Conservation (phyloP, 53 echinoderm and acorn worm species). For the Astropecten irregularis region DNA sequence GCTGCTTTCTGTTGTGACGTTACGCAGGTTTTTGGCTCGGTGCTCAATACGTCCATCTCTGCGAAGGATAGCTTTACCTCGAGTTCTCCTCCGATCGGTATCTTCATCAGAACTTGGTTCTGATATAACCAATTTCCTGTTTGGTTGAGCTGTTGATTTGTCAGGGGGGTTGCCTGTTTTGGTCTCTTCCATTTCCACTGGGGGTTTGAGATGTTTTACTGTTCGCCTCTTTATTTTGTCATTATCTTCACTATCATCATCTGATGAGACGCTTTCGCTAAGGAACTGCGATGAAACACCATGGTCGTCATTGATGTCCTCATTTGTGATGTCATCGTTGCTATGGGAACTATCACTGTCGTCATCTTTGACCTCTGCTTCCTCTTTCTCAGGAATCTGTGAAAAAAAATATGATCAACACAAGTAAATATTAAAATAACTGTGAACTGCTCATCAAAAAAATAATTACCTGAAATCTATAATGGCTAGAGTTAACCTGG, state of each 20-base stretch:
- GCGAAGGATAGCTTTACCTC: conserved; percentile 45
- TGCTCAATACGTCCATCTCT: conserved; percentile 42
- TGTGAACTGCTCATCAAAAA: no score
- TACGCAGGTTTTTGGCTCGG: conserved; percentile 23
- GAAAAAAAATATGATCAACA: no score
- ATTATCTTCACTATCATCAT: neutral
- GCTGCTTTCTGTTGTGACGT: no score
- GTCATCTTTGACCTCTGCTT: neutral
- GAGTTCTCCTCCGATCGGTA: neutral
- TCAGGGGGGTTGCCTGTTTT: neutral
- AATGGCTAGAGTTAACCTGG: no score
- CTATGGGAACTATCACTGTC: conserved; percentile 29
- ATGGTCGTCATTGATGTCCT: conserved; percentile 57
- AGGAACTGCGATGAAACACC: conserved; percentile 76
- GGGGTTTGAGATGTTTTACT: neutral
- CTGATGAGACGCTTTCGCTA: conserved; percentile 6
- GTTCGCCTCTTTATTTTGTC: neutral
- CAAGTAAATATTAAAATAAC: no score
- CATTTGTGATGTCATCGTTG: neutral
- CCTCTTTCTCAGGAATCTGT: no score
- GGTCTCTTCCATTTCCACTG: neutral
- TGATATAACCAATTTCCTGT: neutral
- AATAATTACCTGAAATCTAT: no score
- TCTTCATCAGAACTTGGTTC: conserved; percentile 24
- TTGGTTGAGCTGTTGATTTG: neutral